phyloP scores from a whole-genome alignment of 2,888 invertebrate species.

The Pammene aurita region DNA sequence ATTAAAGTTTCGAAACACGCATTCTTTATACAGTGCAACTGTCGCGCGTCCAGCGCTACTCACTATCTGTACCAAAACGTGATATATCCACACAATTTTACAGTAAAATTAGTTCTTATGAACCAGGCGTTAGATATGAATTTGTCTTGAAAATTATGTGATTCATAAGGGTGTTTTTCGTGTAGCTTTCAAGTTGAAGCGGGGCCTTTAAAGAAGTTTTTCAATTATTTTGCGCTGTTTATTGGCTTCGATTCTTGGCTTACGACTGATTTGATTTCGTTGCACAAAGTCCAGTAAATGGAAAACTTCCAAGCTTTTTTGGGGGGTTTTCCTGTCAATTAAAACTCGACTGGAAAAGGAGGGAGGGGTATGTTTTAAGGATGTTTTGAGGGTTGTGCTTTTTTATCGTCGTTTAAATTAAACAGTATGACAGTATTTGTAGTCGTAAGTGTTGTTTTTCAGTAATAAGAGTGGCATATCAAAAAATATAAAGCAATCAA shows the following conservation, averaged over 20 bases:
- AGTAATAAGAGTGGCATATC: too few species aligned
- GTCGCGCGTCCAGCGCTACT: slow-evolving; percentile 24
- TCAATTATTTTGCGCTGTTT: slow-evolving; percentile 38
- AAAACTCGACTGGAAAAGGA: too few species aligned
- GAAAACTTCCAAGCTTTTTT: not conserved
- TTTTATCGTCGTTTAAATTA: too few species aligned
- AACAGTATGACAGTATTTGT: too few species aligned
- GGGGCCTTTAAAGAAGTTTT: slow-evolving; percentile 37
- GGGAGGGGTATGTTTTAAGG: too few species aligned
- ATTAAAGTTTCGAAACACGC: slow-evolving; percentile 33
- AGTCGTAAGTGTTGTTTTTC: too few species aligned
- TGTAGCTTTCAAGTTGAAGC: slow-evolving; percentile 10
- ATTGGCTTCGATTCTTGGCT: slow-evolving; percentile 38
- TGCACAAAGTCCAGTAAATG: slow-evolving; percentile 28
- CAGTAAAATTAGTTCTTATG: not conserved
- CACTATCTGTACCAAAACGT: not conserved
- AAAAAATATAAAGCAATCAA: too few species aligned
- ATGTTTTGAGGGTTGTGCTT: too few species aligned
- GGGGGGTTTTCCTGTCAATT: too few species aligned
- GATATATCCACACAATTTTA: not conserved
- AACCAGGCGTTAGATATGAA: not conserved
- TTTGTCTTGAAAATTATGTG: not conserved
- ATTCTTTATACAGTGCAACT: slow-evolving; percentile 37
- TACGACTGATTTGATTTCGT: slow-evolving; percentile 35
- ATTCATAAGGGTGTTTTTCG: not conserved